Conservation (phyloP, 2,797 vertebrate species). For the Tamandua tetradactyla region DNA sequence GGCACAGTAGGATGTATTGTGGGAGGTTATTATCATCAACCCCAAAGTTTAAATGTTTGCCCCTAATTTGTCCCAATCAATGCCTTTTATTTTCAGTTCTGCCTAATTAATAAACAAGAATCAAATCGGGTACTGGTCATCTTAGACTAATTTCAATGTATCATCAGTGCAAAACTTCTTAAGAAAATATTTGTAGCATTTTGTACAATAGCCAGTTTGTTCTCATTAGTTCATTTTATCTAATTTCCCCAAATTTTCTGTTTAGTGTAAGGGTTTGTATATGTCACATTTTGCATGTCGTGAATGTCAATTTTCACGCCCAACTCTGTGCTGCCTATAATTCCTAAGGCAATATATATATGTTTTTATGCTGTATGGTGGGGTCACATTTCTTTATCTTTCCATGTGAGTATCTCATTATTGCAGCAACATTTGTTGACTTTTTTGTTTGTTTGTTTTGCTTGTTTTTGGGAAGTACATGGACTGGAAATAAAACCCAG, state of each 20-base stretch:
- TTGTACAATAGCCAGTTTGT: neutral
- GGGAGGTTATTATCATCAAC: neutral
- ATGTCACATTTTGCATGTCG: neutral
- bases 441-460: too few relatives aligned
- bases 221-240: neutral
- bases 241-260: neutral
- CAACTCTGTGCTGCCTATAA: neutral
- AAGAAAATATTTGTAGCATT: constrained; percentile 45
- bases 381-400: too few relatives aligned
- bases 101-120: neutral
- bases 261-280: neutral
- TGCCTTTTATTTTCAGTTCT: constrained; percentile 37
- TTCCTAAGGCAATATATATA: too few relatives aligned
- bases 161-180: neutral
- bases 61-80: neutral
- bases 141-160: neutral
- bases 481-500: too few relatives aligned
- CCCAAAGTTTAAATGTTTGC: neutral
- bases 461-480: too few relatives aligned
- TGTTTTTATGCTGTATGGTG: too few relatives aligned
- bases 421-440: too few relatives aligned
- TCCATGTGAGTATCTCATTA: too few relatives aligned
- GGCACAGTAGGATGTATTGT: neutral
- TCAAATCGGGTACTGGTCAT: neutral
- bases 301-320: neutral